Base-by-base conservation (phyloP, 2,797 vertebrate genomes). In the Eutrigla gurnardus region DNA sequence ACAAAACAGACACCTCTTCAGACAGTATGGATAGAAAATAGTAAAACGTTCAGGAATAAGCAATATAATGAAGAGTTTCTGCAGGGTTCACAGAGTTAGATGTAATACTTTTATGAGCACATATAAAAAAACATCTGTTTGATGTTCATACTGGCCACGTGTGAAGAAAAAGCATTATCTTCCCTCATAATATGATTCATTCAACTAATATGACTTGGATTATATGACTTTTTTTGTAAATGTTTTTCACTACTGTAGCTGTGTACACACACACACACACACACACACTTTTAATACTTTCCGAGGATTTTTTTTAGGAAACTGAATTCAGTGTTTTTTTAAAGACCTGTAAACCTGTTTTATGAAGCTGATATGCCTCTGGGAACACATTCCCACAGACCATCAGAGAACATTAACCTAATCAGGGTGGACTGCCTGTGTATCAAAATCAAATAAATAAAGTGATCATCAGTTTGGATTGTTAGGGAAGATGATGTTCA, bases 1-100 rank as follows among this genome's bases (percentile, higher is more conserved):
- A 82, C 33, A 46, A 62, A 63, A 75, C 65, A 73, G 42, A 76
- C 68, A 10, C 47, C 42, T 55, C 9, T 58, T 17, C 33, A n/a
- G 13, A 55, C 11, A 25, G 7, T 46, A 36, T 36, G 10, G 46
- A 65, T 62, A 65, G 32, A 46, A 3, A 4, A 7, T 14, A n/a
- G 25, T 25, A 1, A 61, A 74, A 65, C 25, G 43, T 9, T 15
- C 3, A 5, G 3, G 9, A 14, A n/a, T 50, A 42, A 45, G n/a
- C 36, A 50, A 58, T 37, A 39, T 13, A n/a, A 33, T 47, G 25
- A 25, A 55, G 17, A 2, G 5, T 39, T 40, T 39, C 53, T 37
- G 14, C 13, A 59, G 5, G 12, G 17, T 25, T 43, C 12, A 17
- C 6, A 1, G 25, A 2, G n/a, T 50, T 36, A n/a, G 36, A 57